Evolutionary conservation across 2,888 invertebrate genomes (phyloP), one percentile per base, ranked within the genome.

Genomic region (Calameuta filiformis): DNA sequence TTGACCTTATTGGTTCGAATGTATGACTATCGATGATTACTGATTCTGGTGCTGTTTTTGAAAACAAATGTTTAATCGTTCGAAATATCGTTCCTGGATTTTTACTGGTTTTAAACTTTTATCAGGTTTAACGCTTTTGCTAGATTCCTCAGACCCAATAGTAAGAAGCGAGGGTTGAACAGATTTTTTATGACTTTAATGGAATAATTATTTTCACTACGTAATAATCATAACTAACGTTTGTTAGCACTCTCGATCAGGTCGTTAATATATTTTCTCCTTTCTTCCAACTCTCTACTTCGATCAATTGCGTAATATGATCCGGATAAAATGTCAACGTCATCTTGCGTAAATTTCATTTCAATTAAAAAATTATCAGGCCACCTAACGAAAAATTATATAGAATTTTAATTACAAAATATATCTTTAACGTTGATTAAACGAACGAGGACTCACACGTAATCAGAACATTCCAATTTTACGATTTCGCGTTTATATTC

Each of bases 331-430:
- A 95, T 92, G 88, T 94, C 93, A n/a, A 95, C 89, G 80, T 95
- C 94, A 69, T 94, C 92, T 0, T 96, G 96, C 33, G 95, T 93
- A 82, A 96, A 92, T 81, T 96, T 94, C 88, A 96, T 90, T 90
- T 95, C 94, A 76, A 95, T 93, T 75, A 96, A 89, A 37, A 94
- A 93, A 85, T 95, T 95, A 87, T 97, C 96, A 75, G 95, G 93
- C 91, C 95, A 96, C 76, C 95, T 96, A 85, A 92, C 15, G n/a
- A 71, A 37, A 30, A 69, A 31, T 35, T 35, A 73, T 68, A 74
- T 73, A 68, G 37, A 76, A 34, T 56, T 56, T 56, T 77, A 23
- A 31, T 37, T 12, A 34, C 1, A 33, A 69, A 69, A 73, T 68
- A 15, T 68, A 79, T 68, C 30, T 56, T 34, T 31, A 15, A 77